Evolutionary conservation across 1,140 invertebrate species (phyloP).

Genomic region (Microplitis demolitor): DNA sequence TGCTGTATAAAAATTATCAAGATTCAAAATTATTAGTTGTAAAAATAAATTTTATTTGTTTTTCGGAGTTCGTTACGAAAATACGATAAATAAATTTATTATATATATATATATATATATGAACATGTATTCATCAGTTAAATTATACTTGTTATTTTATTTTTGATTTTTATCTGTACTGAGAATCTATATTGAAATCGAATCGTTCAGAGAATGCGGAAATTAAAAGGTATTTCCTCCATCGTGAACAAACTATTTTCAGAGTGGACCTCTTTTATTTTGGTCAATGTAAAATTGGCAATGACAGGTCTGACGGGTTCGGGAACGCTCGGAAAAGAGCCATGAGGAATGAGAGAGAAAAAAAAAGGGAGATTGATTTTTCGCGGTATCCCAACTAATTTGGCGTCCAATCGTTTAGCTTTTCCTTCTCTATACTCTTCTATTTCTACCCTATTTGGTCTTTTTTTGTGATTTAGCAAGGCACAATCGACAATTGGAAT

Average conservation of each 20-base stretch:
- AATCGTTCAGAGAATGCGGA: background rate
- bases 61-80: too few relatives aligned
- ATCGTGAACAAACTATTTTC: conserved; percentile 24
- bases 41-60: too few relatives aligned
- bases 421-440: background rate
- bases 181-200: background rate
- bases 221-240: conserved; percentile 17
- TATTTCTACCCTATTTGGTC: background rate
- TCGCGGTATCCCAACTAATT: conserved; percentile 51
- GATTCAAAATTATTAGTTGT: too few relatives aligned
- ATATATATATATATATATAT: too few relatives aligned
- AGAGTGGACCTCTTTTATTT: conserved; percentile 6
- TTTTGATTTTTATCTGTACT: background rate
- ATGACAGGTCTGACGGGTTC: conserved; percentile 21
- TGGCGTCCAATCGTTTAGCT: conserved; percentile 31
- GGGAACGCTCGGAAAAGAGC: background rate
- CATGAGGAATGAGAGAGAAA: background rate
- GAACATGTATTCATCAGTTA: too few relatives aligned
- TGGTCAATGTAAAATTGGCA: conserved; percentile 29
- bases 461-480: conserved; percentile 16
- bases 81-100: too few relatives aligned
- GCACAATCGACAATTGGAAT: conserved; percentile 46
- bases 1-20: too few relatives aligned
- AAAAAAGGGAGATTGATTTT: conserved; percentile 53
- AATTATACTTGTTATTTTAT: background rate